phyloP scores from a whole-genome alignment of 2,113 vertebrate genomes.

The Tursiops truncatus region DNA sequence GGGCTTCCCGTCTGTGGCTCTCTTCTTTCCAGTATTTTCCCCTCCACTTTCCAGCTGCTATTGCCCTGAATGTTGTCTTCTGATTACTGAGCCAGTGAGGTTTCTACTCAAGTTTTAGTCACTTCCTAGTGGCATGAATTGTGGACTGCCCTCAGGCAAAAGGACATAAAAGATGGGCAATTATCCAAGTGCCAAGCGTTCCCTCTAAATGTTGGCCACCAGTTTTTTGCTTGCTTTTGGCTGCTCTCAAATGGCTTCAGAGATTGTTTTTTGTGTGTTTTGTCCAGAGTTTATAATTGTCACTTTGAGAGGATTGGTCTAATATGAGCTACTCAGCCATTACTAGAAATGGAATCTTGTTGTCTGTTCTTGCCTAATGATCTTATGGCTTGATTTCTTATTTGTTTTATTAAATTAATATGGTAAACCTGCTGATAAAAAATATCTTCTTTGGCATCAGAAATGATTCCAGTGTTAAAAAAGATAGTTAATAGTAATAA shows the following conservation, averaged over 20 bases:
- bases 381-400: conserved; percentile 10
- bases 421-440: not conserved
- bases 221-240: not conserved
- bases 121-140: not conserved
- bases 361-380: not conserved
- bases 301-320: not conserved
- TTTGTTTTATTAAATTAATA: conserved; percentile 39
- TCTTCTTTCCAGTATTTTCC: not conserved
- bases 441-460: not conserved
- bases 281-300: not conserved
- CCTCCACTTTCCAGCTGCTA: not conserved
- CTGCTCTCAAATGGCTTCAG: not conserved
- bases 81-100: not conserved
- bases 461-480: not conserved
- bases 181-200: not conserved
- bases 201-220: not conserved
- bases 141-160: not conserved
- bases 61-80: not conserved
- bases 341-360: not conserved
- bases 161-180: not conserved
- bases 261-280: not conserved
- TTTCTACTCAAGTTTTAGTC: not conserved
- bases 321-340: not conserved
- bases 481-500: conserved; percentile 20
- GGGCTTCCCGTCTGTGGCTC: not conserved